Base-by-base conservation (phyloP, 2,888 invertebrate genomes). In the Drosophila subsilvestris region DNA sequence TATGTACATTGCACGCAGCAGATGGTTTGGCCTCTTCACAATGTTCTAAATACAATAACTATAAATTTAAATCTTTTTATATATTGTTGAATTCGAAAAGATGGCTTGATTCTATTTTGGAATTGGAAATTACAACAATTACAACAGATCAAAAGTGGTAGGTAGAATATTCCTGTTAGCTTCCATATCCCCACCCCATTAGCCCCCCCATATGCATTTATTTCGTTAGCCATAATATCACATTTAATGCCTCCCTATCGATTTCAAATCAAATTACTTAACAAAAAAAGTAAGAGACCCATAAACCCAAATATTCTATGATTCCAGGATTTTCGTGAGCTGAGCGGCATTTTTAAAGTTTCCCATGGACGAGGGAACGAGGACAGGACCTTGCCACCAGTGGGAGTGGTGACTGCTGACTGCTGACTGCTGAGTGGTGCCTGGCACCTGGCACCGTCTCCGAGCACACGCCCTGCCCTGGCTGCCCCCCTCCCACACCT, bases 251-350 rank as follows among this genome's bases (percentile, higher is more conserved):
- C 55, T 49, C 56, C 69, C 43, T 49, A 71, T 71, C 48, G 70
- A 71, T 69, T 71, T 69, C 63, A 71, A 66, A 71, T 71, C 57
- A 69, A 63, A 69, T 71, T 69, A 70, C 63, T 61, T 56, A 71
- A 53, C 53, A 63, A 71, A 69, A 69, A 53, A 57, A 53, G 49
- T 57, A 48, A 51, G 53, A 57, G 25, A 42, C 27, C 56, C 63
- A 29, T 42, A 63, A 51, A 57, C 57, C 44, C 25, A 29, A 67
- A 62, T 65, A 44, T 70, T 45, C 27, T 69, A 66, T 29, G 45
- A 45, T 51, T 42, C 50, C 51, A 32, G 53, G 58, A 62, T 44
- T 57, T 29, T 47, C 12, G 18, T 20, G 14, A 12, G 45, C 14
- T 5, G 53, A 4, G 2, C 20, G 20, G 22, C 44, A 9, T 51